Conservation (phyloP, 2,113 vertebrate species). For the Heptranchias perlo region DNA sequence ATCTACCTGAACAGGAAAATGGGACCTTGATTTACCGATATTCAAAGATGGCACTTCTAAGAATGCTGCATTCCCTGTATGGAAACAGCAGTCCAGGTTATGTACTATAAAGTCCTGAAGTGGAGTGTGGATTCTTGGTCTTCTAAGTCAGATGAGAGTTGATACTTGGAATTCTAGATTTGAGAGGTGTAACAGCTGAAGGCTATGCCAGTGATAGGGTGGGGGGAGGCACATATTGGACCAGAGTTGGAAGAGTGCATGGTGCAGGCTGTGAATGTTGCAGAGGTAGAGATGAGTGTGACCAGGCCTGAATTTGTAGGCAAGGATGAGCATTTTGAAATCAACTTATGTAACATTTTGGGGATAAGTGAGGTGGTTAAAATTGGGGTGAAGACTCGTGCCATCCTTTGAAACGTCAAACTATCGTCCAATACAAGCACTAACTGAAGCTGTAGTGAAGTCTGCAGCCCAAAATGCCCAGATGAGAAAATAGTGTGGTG, state of each 20-base stretch:
- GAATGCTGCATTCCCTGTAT: neutral
- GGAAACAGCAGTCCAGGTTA: neutral
- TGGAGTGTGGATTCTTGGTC: neutral
- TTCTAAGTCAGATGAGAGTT: neutral
- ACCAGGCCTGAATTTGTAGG: neutral
- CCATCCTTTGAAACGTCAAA: neutral
- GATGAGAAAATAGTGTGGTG: neutral
- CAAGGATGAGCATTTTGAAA: neutral
- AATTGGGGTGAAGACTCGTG: neutral
- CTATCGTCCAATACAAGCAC: neutral
- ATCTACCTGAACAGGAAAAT: neutral
- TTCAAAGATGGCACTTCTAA: neutral
- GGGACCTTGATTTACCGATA: neutral
- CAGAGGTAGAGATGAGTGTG: neutral
- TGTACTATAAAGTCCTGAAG: neutral
- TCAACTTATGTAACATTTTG: neutral
- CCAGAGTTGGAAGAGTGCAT: neutral
- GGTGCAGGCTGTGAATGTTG: neutral
- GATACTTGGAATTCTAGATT: neutral
- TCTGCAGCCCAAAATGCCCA: neutral
- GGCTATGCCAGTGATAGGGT: neutral
- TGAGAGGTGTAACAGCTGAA: neutral
- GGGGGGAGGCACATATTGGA: neutral
- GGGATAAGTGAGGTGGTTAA: neutral
- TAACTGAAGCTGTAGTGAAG: neutral